Evolutionary conservation across 2,888 invertebrate genomes (phyloP), one percentile per base, ranked within the genome.

Genomic region (Eupithecia centaureata): DNA sequence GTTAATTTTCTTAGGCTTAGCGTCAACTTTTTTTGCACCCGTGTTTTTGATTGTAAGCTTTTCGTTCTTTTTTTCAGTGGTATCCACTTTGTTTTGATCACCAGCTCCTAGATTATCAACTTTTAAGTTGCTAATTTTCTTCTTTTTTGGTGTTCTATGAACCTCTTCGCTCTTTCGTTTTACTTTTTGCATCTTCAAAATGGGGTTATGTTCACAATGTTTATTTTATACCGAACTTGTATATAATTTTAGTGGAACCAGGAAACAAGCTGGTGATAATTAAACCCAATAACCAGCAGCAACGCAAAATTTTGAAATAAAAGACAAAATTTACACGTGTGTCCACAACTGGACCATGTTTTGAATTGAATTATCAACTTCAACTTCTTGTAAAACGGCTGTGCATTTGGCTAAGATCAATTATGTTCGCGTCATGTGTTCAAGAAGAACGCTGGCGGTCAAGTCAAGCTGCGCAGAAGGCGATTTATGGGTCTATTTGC

Each of bases 81-180:
- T 38, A 27, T 66, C 42, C 1, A 54, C 57, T 30, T 76, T 77
- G 12, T 65, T 76, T 8, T 71, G 75, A 27, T 64, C 72, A 32
- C 61, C 62, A 47, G 27, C 63, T 27, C 56, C 59, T 65, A 67
- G 65, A 5, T 10, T 15, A 3, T 72, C 65, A 62, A 62, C 35
- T 71, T 82, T 79, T 5, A 65, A 57, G 64, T 82, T 80, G 38
- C 77, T 81, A 1, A 87, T 80, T 74, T 88, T 91, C 76, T 88
- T 89, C 74, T 89, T 91, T 68, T 87, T 89, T 0, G 85, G 77
- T 4, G 82, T 73, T 22, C 75, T 75, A 10, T 73, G 62, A 28
- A 80, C 82, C 42, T 83, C 86, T 25, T 79, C 81, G 33, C 72
- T 76, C 83, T 89, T 91, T 77, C 91, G 86, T 79, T 91, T 92